These are phyloP conservation scores for Solenopsis invicta DNA, from an alignment of 1,140 invertebrate genomes.

Conservation along the genomic window DNA sequence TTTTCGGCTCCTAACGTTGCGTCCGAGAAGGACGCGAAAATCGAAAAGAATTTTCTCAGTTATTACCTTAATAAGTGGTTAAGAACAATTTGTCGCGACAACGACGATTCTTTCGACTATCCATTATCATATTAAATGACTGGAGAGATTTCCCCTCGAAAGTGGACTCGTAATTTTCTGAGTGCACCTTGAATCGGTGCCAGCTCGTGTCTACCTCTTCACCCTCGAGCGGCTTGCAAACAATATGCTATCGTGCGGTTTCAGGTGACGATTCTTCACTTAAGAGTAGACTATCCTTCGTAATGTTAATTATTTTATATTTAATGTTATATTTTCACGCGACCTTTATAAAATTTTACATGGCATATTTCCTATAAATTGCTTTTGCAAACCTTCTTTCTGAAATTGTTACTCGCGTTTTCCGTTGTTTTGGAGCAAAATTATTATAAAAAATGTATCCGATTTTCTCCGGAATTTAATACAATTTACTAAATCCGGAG, in stretches of 20 bases:
- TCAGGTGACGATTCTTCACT: conserved; percentile 30
- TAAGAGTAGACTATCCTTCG: conserved; percentile 4
- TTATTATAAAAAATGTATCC: not conserved
- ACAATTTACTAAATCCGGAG: not conserved
- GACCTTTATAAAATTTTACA: not conserved
- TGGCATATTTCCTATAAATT: not conserved
- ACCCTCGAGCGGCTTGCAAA: conserved; percentile 64
- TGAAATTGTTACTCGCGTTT: not conserved
- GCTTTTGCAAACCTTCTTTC: not conserved
- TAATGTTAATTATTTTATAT: not conserved
- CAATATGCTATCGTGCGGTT: conserved; percentile 48
- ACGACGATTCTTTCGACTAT: conserved; percentile 1
- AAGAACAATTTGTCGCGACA: conserved; percentile 9
- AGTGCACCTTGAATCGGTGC: conserved; percentile 85
- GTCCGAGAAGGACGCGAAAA: not conserved
- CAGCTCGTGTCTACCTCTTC: conserved; percentile 78
- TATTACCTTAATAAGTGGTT: conserved; percentile 31
- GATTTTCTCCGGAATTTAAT: not conserved
- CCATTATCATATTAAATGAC: conserved; percentile 76
- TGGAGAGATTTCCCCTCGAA: conserved; percentile 65
- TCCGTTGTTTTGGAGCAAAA: not conserved
- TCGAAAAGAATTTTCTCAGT: not conserved
- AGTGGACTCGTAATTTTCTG: conserved; percentile 80
- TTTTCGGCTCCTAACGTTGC: conserved; percentile 20
- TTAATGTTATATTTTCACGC: not conserved